Conservation (phyloP, 2,113 vertebrate species). For the Thomomys bottae region DNA sequence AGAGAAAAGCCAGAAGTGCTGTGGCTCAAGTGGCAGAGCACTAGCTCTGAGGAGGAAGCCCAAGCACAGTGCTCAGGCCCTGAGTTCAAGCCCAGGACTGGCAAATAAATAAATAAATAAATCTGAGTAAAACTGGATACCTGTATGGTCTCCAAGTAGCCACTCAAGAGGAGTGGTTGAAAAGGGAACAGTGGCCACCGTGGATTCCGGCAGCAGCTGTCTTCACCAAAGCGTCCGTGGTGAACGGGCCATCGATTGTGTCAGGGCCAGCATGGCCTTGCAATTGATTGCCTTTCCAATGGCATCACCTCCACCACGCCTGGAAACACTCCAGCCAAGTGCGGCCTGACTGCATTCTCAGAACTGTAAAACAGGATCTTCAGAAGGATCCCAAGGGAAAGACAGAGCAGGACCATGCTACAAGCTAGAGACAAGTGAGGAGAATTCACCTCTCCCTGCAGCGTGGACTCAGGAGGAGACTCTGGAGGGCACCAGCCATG, state of each 20-base stretch:
- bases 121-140: neutral
- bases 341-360: too few species aligned
- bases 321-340: neutral
- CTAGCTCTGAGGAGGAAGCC: too few species aligned
- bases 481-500: neutral
- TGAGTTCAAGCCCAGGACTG: too few species aligned
- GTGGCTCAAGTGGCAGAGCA: too few species aligned
- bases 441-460: neutral
- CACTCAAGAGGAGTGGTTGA: neutral
- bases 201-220: neutral
- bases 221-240: too few species aligned
- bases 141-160: neutral
- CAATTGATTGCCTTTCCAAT: neutral
- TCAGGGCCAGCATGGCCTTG: too few species aligned
- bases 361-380: neutral
- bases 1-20: too few species aligned
- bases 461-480: neutral
- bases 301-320: neutral
- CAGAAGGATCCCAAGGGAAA: neutral
- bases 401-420: neutral
- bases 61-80: too few species aligned
- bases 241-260: too few species aligned
- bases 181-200: neutral
- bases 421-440: neutral
- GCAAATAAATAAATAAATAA: too few species aligned